Percentiles rank a stretch among this genome's conserved stretches.
These are phyloP conservation scores for Trichogramma pretiosum DNA, from an alignment of 1,140 invertebrate genomes.

Conservation along the genomic window DNA sequence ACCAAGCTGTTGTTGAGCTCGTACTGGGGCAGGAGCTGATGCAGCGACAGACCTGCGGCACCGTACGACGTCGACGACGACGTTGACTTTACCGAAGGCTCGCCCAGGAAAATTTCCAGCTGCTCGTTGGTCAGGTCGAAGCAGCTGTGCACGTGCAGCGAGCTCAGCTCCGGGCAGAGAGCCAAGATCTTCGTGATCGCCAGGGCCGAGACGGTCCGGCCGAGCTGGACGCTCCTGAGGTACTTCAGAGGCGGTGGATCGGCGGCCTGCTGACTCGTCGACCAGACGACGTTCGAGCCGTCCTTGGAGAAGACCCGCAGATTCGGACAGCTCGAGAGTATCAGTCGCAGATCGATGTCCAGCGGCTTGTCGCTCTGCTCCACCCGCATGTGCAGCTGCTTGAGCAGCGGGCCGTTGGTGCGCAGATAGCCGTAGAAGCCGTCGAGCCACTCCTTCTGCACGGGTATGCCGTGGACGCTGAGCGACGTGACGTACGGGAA, in stretches of 20 bases:
- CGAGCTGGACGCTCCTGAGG: constrained; percentile 38
- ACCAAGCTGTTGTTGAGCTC: constrained; percentile 26
- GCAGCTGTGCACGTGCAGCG: constrained; percentile 42
- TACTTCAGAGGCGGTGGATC: constrained; percentile 29
- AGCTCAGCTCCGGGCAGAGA: constrained; percentile 33
- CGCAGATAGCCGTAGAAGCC: constrained; percentile 40
- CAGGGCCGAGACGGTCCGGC: constrained; percentile 32
- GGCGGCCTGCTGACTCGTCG: constrained; percentile 20
- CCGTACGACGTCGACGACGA: constrained; percentile 12
- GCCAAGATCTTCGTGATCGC: constrained; percentile 36
- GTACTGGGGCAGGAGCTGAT: not conserved
- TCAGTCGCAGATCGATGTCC: constrained; percentile 36
- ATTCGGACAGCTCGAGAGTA: constrained; percentile 36
- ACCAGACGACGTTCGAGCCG: constrained; percentile 37
- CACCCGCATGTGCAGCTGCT: constrained; percentile 37
- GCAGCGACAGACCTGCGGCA: too few relatives aligned
- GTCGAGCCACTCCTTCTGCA: constrained; percentile 35
- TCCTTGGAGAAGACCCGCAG: constrained; percentile 35
- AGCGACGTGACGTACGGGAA: constrained; percentile 40
- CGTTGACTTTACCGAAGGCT: constrained; percentile 6
- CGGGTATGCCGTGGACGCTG: constrained; percentile 39
- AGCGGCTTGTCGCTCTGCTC: constrained; percentile 27
- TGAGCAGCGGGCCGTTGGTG: constrained; percentile 33
- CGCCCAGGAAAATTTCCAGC: constrained; percentile 25
- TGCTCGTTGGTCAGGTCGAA: constrained; percentile 39